phyloP scores from a whole-genome alignment of 2,797 vertebrate species.

The Chaetophractus vellerosus region DNA sequence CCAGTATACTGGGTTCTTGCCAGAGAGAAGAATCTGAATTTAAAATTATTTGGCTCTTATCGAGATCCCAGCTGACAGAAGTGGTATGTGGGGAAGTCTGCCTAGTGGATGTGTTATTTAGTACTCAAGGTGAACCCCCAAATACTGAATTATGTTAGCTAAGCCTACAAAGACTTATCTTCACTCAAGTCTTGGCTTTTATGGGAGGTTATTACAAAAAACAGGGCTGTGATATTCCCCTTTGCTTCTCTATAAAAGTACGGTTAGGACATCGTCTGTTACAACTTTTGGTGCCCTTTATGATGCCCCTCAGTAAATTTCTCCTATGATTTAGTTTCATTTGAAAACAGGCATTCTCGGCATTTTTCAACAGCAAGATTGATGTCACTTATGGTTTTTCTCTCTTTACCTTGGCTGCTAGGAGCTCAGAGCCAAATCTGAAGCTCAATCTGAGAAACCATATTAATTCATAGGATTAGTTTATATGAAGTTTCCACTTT shows the following conservation, averaged over 20 bases:
- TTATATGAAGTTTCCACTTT: conserved; percentile 47
- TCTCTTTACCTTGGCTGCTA: conserved; percentile 48
- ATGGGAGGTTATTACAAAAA: conserved; percentile 11
- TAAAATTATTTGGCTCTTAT: conserved; percentile 41
- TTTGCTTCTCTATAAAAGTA: conserved; percentile 40
- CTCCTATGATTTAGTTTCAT: conserved; percentile 37
- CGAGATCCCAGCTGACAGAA: conserved; percentile 5
- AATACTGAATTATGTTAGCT: conserved; percentile 14
- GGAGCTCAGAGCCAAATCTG: conserved; percentile 55
- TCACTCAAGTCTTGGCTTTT: conserved; percentile 54
- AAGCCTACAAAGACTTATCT: conserved; percentile 13
- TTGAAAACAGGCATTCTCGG: not conserved
- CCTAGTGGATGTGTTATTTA: not conserved
- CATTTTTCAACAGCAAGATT: conserved; percentile 33
- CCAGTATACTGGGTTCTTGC: not conserved
- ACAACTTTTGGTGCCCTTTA: not conserved
- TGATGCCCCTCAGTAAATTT: not conserved
- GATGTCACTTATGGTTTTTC: not conserved
- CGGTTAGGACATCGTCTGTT: not conserved
- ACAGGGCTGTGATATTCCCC: not conserved
- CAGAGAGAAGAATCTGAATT: conserved; percentile 36
- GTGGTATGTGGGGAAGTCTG: not conserved
- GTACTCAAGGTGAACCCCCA: not conserved
- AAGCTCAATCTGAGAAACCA: not conserved
- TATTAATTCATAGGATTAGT: not conserved